Evolutionary conservation across 2,888 invertebrate species (phyloP), one percentile per base, ranked within the genome.

Genomic region (Physocephala rufipes): DNA sequence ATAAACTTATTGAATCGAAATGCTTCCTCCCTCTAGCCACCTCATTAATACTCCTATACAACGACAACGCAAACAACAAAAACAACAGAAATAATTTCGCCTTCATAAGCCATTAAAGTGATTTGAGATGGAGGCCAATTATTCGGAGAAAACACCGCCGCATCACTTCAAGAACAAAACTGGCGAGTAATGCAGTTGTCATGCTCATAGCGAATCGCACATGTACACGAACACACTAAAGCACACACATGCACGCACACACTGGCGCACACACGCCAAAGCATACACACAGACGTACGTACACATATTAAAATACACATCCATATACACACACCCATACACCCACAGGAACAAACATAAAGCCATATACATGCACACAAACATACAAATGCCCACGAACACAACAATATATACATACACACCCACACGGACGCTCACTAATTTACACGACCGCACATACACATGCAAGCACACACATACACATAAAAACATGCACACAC

Each of bases 41-140:
- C 49, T 12, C 26, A 12, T 21, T 13, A 7, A 13, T 58, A 5
- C 2, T 2, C 13, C 26, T 26, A 9, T 24, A 3, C 58, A 36
- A 9, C 26, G 12, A 2, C 45, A 62, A 58, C 4, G 28, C 30
- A 19, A 4, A 21, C 19, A 21, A 36, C 62, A 53, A 15, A 36
- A 71, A 45, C 36, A 15, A 24, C 9, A 63, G 68, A 64, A 71
- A 62, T 45, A 28, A 45, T 71, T 67, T 62, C 71, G 67, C 71
- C 71, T 71, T 71, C 55, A 67, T 53, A 70, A 70, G 67, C 74
- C 76, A 78, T 78, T 77, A 76, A 77, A 74, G 73, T 61, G 2
- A 62, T 67, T 58, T 58, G 61, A 73, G 72, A 73, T 71, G 55
- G 36, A 36, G 72, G 71, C 71, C 74, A 75, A 68, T 73, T 72